These are phyloP conservation scores for Stigmatopora nigra DNA, from an alignment of 2,113 vertebrate species.

Conservation along the genomic window DNA sequence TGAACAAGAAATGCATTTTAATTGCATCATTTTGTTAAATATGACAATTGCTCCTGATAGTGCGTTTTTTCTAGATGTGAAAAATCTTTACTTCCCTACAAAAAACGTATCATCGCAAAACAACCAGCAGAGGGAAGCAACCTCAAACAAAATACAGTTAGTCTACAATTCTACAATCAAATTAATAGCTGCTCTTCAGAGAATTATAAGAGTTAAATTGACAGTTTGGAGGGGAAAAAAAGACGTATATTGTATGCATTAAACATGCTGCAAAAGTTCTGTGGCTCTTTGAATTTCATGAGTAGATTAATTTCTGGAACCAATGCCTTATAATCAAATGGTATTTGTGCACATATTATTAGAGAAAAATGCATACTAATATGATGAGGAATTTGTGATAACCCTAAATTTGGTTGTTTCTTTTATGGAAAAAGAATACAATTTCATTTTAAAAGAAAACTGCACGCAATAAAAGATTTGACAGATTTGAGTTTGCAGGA, in stretches of 20 bases:
- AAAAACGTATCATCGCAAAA: constrained; percentile 3
- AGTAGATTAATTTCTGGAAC: neutral
- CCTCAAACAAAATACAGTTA: constrained; percentile 18
- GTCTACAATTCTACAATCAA: neutral
- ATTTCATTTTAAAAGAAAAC: neutral
- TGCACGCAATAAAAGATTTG: neutral
- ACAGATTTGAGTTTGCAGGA: constrained; percentile 8
- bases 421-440: neutral
- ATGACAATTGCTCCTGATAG: neutral
- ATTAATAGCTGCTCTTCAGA: neutral
- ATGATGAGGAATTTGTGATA: neutral
- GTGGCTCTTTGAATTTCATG: too few species aligned
- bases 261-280: neutral
- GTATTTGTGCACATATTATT: neutral
- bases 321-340: constrained; percentile 1
- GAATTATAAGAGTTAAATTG: neutral
- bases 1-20: too few species aligned
- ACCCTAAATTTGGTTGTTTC: neutral
- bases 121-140: constrained; percentile 52
- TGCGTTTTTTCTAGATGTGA: neutral
- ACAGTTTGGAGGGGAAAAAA: too few species aligned
- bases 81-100: neutral
- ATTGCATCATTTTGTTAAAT: neutral
- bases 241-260: neutral
- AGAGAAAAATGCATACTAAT: neutral